Evolutionary conservation across 2,888 invertebrate species (phyloP).

Genomic region (Pardosa pseudoannulata): DNA sequence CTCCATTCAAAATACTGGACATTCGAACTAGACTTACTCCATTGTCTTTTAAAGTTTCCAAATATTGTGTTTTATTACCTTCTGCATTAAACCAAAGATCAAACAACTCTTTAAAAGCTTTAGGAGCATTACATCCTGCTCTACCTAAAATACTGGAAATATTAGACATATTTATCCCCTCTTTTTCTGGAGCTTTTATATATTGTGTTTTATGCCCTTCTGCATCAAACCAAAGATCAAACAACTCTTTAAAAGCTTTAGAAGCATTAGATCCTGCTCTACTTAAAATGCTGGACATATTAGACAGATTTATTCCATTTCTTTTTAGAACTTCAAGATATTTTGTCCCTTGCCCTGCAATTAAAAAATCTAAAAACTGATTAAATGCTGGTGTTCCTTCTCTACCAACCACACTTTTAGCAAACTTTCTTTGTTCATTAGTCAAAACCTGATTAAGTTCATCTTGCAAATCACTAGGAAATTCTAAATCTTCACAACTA

Average conservation of each 20-base stretch:
- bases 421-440: slow-evolving; percentile 16
- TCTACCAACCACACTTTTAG: slow-evolving; percentile 11
- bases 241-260: background rate
- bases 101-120: slow-evolving; percentile 7
- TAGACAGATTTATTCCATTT: too few relatives aligned
- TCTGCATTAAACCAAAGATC: slow-evolving; percentile 21
- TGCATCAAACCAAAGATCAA: background rate
- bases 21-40: slow-evolving; percentile 12
- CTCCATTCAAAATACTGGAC: slow-evolving; percentile 45
- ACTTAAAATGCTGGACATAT: background rate
- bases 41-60: background rate
- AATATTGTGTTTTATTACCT: slow-evolving; percentile 26
- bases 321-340: too few relatives aligned
- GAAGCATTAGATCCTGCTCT: background rate
- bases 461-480: slow-evolving; percentile 29
- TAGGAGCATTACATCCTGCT: too few relatives aligned
- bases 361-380: slow-evolving; percentile 30
- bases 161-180: too few relatives aligned
- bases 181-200: too few relatives aligned
- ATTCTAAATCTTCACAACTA: slow-evolving; percentile 30
- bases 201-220: too few relatives aligned
- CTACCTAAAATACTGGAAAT: slow-evolving; percentile 19
- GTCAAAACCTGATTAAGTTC: slow-evolving; percentile 1
- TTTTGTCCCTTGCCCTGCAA: background rate
- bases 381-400: slow-evolving; percentile 34